Evolutionary conservation across 2,113 vertebrate genomes (phyloP).

Genomic region (Monopterus albus): DNA sequence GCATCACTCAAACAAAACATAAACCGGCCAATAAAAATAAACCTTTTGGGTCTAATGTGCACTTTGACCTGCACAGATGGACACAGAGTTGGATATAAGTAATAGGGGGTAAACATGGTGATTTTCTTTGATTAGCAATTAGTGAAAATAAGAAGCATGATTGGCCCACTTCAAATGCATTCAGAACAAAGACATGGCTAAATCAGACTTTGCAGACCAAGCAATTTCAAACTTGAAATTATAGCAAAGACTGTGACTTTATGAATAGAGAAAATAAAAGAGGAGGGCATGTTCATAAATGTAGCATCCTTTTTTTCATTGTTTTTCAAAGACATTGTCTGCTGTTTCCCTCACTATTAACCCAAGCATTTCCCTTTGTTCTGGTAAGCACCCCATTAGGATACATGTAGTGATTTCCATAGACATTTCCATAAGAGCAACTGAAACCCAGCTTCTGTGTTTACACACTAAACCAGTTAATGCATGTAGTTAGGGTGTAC

Average conservation of each 20-base stretch:
- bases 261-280: conserved; percentile 23
- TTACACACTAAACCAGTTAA: conserved; percentile 54
- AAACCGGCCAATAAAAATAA: conserved; percentile 32
- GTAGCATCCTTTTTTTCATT: conserved; percentile 16
- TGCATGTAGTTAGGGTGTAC: conserved; percentile 28
- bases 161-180: conserved; percentile 74
- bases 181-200: conserved; percentile 64
- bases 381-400: conserved; percentile 54
- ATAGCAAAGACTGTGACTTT: conserved; percentile 23
- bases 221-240: conserved; percentile 66
- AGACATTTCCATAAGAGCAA: conserved; percentile 82
- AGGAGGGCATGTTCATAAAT: conserved; percentile 37
- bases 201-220: conserved; percentile 61
- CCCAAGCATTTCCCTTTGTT: conserved; percentile 57
- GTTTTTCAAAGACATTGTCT: conserved; percentile 49
- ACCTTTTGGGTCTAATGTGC: conserved; percentile 31
- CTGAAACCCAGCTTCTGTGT: conserved; percentile 64
- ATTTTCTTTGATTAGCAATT: conserved; percentile 82
- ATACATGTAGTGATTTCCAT: conserved; percentile 74
- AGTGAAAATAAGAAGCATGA: conserved; percentile 59
- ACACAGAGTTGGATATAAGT: conserved; percentile 26
- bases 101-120: conserved; percentile 58
- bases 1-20: conserved; percentile 39
- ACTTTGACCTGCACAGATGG: conserved; percentile 61
- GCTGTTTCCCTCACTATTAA: conserved; percentile 43